A percentile compares a stretch with the other conserved stretches of the same genome.
Evolutionary conservation across 1,140 invertebrate species (phyloP).

Genomic region (Saccostrea glomerata): DNA sequence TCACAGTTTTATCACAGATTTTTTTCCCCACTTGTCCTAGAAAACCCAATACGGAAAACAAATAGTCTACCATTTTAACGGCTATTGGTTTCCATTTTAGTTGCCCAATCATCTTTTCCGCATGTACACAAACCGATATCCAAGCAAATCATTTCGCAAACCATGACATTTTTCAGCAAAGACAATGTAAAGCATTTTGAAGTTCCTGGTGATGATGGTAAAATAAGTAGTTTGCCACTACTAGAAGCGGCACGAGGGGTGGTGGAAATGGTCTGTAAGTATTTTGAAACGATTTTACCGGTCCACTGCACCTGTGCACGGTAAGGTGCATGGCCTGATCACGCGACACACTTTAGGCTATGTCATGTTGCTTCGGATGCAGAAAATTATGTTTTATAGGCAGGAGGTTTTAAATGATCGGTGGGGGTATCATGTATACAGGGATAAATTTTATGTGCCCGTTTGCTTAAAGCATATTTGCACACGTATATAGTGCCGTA

Average conservation of each 20-base stretch:
- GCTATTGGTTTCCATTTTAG: background rate
- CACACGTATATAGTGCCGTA: too few species aligned
- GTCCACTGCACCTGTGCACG: slow-evolving; percentile 1
- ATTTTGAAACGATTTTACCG: background rate
- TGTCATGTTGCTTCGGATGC: too few species aligned
- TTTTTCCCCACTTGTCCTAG: too few species aligned
- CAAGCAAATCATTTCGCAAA: background rate
- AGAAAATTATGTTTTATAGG: too few species aligned
- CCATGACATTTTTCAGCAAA: slow-evolving; percentile 15
- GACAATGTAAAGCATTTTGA: slow-evolving; percentile 24
- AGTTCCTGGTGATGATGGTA: background rate
- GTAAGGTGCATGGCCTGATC: background rate
- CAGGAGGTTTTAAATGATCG: too few species aligned
- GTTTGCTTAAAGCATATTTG: too few species aligned
- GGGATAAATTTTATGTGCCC: too few species aligned
- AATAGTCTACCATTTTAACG: background rate
- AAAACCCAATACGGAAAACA: background rate
- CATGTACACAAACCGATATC: background rate
- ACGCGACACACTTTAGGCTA: background rate
- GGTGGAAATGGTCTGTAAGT: slow-evolving; percentile 27
- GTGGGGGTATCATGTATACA: too few species aligned
- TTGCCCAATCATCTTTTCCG: background rate
- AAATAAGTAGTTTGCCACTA: background rate
- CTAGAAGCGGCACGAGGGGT: slow-evolving; percentile 2
- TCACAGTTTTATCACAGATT: too few species aligned